phyloP scores from a whole-genome alignment of 37 sponge, comb jelly and placozoan genomes.

The Mnemiopsis leidyi region DNA sequence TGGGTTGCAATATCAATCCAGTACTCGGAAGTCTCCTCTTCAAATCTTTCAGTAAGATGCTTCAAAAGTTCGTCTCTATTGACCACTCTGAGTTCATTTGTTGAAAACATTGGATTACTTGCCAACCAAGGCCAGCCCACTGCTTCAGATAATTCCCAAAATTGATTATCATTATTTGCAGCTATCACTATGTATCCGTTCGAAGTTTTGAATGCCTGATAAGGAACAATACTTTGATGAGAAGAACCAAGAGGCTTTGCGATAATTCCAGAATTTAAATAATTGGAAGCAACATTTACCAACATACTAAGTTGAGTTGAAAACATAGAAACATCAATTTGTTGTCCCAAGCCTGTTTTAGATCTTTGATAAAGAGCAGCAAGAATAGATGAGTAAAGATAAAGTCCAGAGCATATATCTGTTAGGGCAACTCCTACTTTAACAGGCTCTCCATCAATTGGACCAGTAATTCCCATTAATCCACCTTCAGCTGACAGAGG shows the following conservation, averaged over 20 bases:
- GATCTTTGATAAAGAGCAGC: conserved; percentile 71
- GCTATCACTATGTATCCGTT: conserved; percentile 73
- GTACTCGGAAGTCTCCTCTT: not conserved
- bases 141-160: conserved; percentile 68
- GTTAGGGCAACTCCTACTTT: conserved; percentile 80
- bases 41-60: conserved; percentile 66
- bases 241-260: conserved; percentile 72
- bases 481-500: conserved; percentile 73
- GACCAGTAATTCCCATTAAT: conserved; percentile 78
- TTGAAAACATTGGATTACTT: conserved; percentile 67
- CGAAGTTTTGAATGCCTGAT: conserved; percentile 74
- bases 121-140: conserved; percentile 67
- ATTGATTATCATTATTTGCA: conserved; percentile 76
- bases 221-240: conserved; percentile 82
- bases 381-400: conserved; percentile 73
- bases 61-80: conserved; percentile 70
- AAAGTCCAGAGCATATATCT: conserved; percentile 79
- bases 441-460: conserved; percentile 74
- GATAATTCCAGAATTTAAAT: conserved; percentile 72
- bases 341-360: conserved; percentile 69
- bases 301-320: conserved; percentile 72
- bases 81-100: conserved; percentile 71
- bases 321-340: conserved; percentile 72
- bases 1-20: not conserved
- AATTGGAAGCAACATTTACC: conserved; percentile 73